phyloP scores from a whole-genome alignment of 2,888 invertebrate species.

The Lamproptera curius region DNA sequence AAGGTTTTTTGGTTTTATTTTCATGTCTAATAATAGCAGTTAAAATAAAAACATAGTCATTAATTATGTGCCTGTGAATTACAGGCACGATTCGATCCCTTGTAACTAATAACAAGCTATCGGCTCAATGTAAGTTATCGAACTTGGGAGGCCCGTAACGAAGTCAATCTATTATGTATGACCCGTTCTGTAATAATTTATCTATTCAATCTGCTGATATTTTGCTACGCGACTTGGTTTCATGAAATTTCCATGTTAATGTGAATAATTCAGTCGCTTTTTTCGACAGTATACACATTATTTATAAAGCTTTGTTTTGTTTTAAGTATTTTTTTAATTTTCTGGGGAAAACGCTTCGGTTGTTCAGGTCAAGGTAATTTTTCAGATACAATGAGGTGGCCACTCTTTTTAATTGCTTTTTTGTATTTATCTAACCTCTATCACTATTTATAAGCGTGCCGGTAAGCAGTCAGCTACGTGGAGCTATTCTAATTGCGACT shows the following conservation, averaged over 20 bases:
- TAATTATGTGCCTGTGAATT: too few relatives aligned
- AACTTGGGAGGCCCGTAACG: conserved; percentile 33
- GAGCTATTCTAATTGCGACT: conserved; percentile 16
- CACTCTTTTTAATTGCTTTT: background rate
- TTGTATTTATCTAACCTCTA: conserved; percentile 7
- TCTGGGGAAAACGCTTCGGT: too few relatives aligned
- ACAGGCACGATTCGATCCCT: conserved; percentile 18
- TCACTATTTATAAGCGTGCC: background rate
- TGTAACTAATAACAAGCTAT: conserved; percentile 56
- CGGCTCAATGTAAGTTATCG: conserved; percentile 50
- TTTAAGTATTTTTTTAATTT: too few relatives aligned
- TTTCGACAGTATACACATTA: too few relatives aligned
- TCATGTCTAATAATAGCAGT: too few relatives aligned
- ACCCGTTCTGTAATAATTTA: conserved; percentile 52
- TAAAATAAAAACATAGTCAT: too few relatives aligned
- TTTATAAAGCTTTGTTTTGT: too few relatives aligned
- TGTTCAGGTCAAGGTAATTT: too few relatives aligned
- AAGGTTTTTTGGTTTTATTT: too few relatives aligned
- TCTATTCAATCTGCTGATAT: conserved; percentile 45
- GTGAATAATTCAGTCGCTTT: too few relatives aligned
- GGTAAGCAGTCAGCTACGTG: conserved; percentile 11
- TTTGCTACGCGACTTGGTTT: conserved; percentile 22
- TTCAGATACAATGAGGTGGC: background rate
- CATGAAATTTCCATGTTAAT: too few relatives aligned
- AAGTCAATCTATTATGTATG: conserved; percentile 49